Percentiles rank a stretch among this genome's conserved stretches.
Evolutionary conservation across 2,797 vertebrate genomes (phyloP).

Genomic region (Coluber constrictor): DNA sequence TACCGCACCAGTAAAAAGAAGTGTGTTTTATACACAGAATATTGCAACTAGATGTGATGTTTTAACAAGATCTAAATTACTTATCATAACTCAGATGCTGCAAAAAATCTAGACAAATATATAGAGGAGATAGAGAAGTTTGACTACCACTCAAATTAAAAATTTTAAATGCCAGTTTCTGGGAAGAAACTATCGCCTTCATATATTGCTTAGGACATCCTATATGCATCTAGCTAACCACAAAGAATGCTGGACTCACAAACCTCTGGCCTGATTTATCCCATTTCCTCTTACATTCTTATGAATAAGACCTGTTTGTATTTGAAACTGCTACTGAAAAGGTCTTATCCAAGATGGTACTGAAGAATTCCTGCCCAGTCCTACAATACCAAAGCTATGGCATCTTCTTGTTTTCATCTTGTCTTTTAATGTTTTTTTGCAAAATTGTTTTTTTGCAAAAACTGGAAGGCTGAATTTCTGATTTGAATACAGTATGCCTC

Average conservation of each 20-base stretch:
- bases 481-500: background rate
- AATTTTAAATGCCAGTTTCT: background rate
- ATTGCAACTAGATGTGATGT: background rate
- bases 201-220: background rate
- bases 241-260: background rate
- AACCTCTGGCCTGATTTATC: background rate
- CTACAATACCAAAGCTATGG: background rate
- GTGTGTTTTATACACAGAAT: background rate
- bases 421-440: background rate
- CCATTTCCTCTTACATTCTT: background rate
- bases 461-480: background rate
- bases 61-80: no score
- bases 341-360: no score
- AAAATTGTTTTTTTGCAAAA: background rate
- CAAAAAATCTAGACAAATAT: background rate
- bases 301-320: background rate
- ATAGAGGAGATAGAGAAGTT: background rate
- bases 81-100: background rate
- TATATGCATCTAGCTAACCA: background rate
- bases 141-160: background rate
- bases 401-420: background rate
- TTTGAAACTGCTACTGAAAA: no score
- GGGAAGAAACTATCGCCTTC: background rate
- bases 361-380: background rate
- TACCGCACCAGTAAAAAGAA: background rate